These are phyloP conservation scores for Eclectus roratus DNA, from an alignment of 2,113 vertebrate species.

Conservation along the genomic window DNA sequence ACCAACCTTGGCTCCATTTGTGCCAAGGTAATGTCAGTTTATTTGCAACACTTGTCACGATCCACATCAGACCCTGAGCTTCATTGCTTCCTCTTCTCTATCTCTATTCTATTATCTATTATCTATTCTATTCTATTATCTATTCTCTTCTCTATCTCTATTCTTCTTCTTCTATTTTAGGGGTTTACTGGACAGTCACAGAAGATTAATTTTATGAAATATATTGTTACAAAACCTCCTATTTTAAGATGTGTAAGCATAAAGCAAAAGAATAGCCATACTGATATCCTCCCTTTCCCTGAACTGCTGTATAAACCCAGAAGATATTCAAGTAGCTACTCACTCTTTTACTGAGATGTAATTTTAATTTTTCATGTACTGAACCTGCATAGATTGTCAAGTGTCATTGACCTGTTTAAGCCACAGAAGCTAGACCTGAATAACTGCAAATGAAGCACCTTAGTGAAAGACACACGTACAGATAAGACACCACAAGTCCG, in stretches of 20 bases:
- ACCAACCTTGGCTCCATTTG: rapidly evolving
- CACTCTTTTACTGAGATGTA: background rate
- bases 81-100: rapidly evolving
- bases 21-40: rapidly evolving
- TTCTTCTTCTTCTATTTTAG: rapidly evolving
- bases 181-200: background rate
- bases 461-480: background rate
- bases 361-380: background rate
- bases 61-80: background rate
- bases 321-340: background rate
- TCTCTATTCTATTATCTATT: too few relatives aligned
- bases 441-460: background rate
- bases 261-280: background rate
- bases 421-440: background rate
- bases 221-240: background rate
- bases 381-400: background rate
- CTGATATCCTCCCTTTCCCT: too few relatives aligned
- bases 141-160: too few relatives aligned
- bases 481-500: background rate
- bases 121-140: too few relatives aligned
- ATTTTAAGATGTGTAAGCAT: background rate
- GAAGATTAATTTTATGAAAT: background rate
- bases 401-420: background rate
- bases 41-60: background rate
- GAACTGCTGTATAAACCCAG: background rate